Evolutionary conservation across 2,113 vertebrate genomes (phyloP).

Genomic region (Poeciliopsis prolifica): DNA sequence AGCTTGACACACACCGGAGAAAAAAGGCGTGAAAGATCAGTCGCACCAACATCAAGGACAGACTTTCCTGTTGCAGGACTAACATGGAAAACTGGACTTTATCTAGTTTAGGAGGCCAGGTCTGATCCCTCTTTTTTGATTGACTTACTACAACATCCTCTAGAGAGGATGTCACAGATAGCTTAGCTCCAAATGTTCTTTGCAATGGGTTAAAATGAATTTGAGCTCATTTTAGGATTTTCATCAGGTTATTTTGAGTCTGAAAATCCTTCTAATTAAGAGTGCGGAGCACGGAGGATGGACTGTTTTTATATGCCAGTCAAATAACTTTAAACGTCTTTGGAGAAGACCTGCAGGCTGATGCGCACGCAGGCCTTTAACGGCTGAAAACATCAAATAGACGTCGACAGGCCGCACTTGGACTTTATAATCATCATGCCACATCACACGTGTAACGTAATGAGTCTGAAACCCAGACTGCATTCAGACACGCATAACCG

Average conservation of each 20-base stretch:
- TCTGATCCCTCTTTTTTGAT: no score
- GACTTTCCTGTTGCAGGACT: no score
- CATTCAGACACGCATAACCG: constrained; percentile 43
- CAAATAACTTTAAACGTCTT: constrained; percentile 6
- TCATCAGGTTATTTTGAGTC: background rate
- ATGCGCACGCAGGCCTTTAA: constrained; percentile 9
- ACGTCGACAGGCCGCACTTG: constrained; percentile 29
- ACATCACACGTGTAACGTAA: constrained; percentile 39
- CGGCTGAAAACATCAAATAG: constrained; percentile 11
- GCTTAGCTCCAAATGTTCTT: background rate
- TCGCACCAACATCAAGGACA: no score
- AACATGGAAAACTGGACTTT: no score
- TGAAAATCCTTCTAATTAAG: constrained; percentile 8
- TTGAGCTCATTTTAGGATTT: background rate
- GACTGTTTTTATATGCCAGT: constrained; percentile 1
- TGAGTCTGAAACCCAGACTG: constrained; percentile 34
- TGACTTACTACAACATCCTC: no score
- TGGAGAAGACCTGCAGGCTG: constrained; percentile 11
- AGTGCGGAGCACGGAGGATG: background rate
- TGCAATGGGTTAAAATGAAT: background rate
- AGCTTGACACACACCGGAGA: no score
- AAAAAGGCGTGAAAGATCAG: no score
- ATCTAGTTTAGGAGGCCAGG: no score
- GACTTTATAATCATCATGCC: constrained; percentile 49
- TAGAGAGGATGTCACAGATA: no score